A percentile compares a stretch with the other conserved stretches of the same genome.
Evolutionary conservation across 2,113 vertebrate species (phyloP).

Genomic region (Fulmarus glacialis): DNA sequence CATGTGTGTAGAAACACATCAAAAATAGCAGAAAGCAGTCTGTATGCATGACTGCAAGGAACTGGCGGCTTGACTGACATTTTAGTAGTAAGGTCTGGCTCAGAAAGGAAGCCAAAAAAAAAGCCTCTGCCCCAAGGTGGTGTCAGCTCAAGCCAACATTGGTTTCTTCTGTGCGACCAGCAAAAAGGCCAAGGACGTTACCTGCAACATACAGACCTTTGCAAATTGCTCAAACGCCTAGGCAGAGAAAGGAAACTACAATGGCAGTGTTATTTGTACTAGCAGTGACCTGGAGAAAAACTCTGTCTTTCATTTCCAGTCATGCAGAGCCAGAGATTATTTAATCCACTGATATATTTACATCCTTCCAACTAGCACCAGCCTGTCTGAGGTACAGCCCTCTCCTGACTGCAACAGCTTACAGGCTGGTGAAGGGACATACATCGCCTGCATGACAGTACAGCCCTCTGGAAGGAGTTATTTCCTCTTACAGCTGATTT

Average conservation of each 20-base stretch:
- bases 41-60: neutral
- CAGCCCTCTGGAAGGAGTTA: neutral
- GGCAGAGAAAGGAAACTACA: neutral
- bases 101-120: neutral
- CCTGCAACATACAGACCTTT: neutral
- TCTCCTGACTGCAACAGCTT: neutral
- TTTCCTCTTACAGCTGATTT: neutral
- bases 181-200: neutral
- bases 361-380: neutral
- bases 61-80: neutral
- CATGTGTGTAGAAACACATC: accelerated
- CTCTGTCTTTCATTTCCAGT: neutral
- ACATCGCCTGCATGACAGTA: neutral
- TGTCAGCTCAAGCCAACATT: neutral
- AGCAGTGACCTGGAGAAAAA: neutral
- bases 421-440: neutral
- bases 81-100: neutral
- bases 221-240: neutral
- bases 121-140: neutral
- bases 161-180: neutral
- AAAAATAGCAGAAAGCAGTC: accelerated
- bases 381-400: neutral
- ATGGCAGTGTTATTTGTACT: neutral
- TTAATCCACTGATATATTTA: neutral
- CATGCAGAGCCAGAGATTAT: neutral